A percentile compares a stretch with the other conserved stretches of the same genome.
phyloP scores from a whole-genome alignment of 2,113 vertebrate genomes.

The Arizona elegans region DNA sequence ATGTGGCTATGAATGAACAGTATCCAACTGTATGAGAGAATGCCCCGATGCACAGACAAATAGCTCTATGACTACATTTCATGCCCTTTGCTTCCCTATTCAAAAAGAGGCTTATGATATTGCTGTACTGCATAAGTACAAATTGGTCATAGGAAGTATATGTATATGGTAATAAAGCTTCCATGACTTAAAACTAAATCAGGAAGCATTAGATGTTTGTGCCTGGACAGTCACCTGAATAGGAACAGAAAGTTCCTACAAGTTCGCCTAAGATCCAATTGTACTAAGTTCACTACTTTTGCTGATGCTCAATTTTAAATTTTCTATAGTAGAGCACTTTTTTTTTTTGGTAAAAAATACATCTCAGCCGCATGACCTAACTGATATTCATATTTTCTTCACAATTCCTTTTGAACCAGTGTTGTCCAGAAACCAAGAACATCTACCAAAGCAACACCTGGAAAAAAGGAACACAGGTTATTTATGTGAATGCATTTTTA shows the following conservation, averaged over 20 bases:
- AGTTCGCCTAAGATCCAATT: background rate
- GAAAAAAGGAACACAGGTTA: background rate
- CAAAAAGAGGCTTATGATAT: background rate
- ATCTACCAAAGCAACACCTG: background rate
- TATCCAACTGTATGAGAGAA: background rate
- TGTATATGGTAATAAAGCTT: conserved; percentile 7
- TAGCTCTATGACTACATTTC: background rate
- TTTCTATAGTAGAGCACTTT: background rate
- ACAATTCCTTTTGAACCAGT: background rate
- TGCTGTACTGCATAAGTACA: background rate
- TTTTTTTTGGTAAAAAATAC: background rate
- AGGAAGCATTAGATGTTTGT: background rate
- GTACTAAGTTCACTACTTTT: background rate
- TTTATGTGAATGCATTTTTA: background rate
- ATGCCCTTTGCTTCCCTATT: background rate
- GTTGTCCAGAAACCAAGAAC: background rate
- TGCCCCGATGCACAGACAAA: background rate
- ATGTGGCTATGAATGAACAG: background rate
- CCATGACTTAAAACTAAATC: background rate
- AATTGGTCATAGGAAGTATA: conserved; percentile 12
- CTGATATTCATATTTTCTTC: background rate
- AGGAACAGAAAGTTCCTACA: background rate
- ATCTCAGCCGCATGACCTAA: background rate
- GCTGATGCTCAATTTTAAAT: background rate
- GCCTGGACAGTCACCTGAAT: background rate